phyloP scores from a whole-genome alignment of 2,797 vertebrate genomes.

The Channallabes apus region DNA sequence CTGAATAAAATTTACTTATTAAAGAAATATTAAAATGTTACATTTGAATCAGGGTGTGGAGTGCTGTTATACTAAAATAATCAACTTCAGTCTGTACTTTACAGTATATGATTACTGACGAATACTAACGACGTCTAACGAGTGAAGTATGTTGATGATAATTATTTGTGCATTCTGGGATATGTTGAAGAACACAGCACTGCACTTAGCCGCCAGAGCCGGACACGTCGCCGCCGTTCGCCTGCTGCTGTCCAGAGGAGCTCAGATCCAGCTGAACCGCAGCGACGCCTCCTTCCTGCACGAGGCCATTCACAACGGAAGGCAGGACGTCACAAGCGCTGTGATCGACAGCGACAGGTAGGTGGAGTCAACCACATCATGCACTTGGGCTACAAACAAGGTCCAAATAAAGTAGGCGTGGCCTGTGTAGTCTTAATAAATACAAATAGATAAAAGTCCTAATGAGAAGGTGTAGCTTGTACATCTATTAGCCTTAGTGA shows the following conservation, averaged over 20 bases:
- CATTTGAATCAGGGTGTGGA: not conserved
- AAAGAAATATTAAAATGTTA: too few relatives aligned
- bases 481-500: too few relatives aligned
- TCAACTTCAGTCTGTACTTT: not conserved
- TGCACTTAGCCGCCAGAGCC: slow-evolving; percentile 79
- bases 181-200: slow-evolving; percentile 76
- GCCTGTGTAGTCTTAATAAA: not conserved
- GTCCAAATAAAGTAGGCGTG: not conserved
- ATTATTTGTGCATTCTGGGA: slow-evolving; percentile 12
- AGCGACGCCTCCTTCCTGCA: slow-evolving; percentile 80
- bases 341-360: slow-evolving; percentile 79
- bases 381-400: not conserved
- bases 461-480: too few relatives aligned
- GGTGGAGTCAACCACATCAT: slow-evolving; percentile 5
- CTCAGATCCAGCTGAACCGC: slow-evolving; percentile 77
- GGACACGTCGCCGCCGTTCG: slow-evolving; percentile 79
- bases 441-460: too few relatives aligned
- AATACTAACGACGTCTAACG: not conserved
- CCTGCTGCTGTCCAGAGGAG: slow-evolving; percentile 74
- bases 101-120: not conserved
- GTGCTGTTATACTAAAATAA: slow-evolving; percentile 13
- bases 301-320: slow-evolving; percentile 78
- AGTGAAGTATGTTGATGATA: not conserved
- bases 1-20: not conserved
- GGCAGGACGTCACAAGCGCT: slow-evolving; percentile 75